Conservation (phyloP, 1,140 invertebrate species). For the Halesus radiatus region DNA sequence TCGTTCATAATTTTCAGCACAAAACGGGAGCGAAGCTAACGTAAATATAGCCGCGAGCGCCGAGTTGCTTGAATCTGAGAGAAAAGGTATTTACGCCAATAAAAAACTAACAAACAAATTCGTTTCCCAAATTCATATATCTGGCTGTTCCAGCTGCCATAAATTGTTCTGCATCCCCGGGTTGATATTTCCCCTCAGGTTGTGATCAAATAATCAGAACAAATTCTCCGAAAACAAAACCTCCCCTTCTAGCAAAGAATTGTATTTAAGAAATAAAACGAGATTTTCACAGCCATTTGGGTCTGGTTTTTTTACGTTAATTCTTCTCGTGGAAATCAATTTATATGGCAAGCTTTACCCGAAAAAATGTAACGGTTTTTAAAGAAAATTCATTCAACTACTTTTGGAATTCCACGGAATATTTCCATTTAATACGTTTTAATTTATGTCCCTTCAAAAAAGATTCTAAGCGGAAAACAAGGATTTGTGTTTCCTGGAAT, state of each 20-base stretch:
- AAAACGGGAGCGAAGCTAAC: not conserved
- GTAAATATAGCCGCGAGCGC: not conserved
- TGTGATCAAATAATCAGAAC: slow-evolving; percentile 34
- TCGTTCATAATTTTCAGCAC: too few relatives aligned
- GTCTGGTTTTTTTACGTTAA: slow-evolving; percentile 6
- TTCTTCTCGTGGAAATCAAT: slow-evolving; percentile 13
- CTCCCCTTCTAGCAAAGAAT: slow-evolving; percentile 24
- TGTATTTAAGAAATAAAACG: slow-evolving; percentile 36
- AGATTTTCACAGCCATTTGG: slow-evolving; percentile 34
- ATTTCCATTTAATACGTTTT: not conserved
- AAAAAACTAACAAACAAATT: slow-evolving; percentile 21
- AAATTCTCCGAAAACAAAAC: slow-evolving; percentile 29
- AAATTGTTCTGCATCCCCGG: slow-evolving; percentile 51
- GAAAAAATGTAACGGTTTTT: not conserved
- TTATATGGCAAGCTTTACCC: not conserved
- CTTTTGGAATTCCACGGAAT: not conserved
- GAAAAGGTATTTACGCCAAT: slow-evolving; percentile 16
- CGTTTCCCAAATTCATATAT: slow-evolving; percentile 33
- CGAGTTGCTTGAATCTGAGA: not conserved
- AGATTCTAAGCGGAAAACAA: not conserved
- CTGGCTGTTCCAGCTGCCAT: slow-evolving; percentile 48
- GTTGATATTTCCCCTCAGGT: slow-evolving; percentile 27
- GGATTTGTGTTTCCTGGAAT: not conserved
- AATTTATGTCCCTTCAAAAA: not conserved
- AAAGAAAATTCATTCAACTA: not conserved